phyloP scores from a whole-genome alignment of 2,797 vertebrate genomes.

The Eurystomus glaucurus region DNA sequence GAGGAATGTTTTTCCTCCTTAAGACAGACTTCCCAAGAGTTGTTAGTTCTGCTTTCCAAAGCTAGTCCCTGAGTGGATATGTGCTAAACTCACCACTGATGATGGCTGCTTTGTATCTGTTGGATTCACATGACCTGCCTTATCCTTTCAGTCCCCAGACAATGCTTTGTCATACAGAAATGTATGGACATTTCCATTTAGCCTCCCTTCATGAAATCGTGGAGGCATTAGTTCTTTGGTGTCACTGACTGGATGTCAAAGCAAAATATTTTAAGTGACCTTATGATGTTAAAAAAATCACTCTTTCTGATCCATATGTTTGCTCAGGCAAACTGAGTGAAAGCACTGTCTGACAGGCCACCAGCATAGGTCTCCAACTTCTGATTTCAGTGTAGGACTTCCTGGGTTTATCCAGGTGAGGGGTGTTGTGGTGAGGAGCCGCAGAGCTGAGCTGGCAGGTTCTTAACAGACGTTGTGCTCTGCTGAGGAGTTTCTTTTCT shows the following conservation, averaged over 20 bases:
- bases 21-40: not conserved
- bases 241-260: not conserved
- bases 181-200: constrained; percentile 16
- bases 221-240: not conserved
- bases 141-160: not conserved
- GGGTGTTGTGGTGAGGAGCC: not conserved
- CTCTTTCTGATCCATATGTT: not conserved
- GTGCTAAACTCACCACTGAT: not conserved
- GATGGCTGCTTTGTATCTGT: not conserved
- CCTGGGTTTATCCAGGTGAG: not conserved
- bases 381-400: not conserved
- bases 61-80: not conserved
- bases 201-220: constrained; percentile 1
- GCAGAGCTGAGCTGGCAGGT: not conserved
- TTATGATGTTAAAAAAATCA: not conserved
- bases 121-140: not conserved
- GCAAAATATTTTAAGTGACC: not conserved
- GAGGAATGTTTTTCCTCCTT: not conserved
- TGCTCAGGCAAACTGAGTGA: not conserved
- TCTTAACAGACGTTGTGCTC: not conserved
- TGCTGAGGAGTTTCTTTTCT: not conserved
- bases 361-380: not conserved
- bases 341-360: not conserved
- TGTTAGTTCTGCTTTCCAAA: not conserved
- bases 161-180: not conserved